phyloP scores from a whole-genome alignment of 2,888 invertebrate species.

The Spatulosminthurus flaviceps region DNA sequence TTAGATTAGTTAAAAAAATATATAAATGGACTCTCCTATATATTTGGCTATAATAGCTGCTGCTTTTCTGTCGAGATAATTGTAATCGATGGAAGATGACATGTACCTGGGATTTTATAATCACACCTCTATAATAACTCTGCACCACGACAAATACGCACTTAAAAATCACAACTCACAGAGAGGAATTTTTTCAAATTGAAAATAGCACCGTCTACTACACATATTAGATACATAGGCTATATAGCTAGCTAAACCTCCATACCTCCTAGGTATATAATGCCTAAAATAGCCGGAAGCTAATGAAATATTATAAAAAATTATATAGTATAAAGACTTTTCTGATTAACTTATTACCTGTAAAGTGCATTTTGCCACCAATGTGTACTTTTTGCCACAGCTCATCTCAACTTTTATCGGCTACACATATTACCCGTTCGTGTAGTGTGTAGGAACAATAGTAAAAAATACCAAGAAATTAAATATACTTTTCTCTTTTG shows the following conservation, averaged over 20 bases:
- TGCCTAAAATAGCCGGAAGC: too few relatives aligned
- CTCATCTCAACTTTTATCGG: constrained; percentile 12
- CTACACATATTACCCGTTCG: not conserved
- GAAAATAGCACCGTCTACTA: too few relatives aligned
- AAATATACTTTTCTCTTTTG: not conserved
- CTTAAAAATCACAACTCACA: not conserved
- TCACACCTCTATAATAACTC: not conserved
- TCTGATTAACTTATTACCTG: constrained; percentile 31
- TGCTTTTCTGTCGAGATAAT: not conserved
- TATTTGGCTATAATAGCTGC: not conserved
- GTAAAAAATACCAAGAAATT: not conserved
- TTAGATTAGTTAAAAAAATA: too few relatives aligned
- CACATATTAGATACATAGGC: too few relatives aligned
- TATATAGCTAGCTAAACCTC: too few relatives aligned
- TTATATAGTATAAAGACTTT: constrained; percentile 11
- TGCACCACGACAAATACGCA: too few relatives aligned
- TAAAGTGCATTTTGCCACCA: constrained; percentile 32
- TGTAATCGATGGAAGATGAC: not conserved
- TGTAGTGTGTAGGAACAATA: too few relatives aligned
- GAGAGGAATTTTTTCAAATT: too few relatives aligned
- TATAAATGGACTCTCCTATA: too few relatives aligned
- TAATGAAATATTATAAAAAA: too few relatives aligned
- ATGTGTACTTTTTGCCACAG: not conserved
- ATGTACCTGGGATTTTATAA: constrained; percentile 12
- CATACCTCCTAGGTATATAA: too few relatives aligned